Evolutionary conservation across 2,888 invertebrate species (phyloP).

Genomic region (Argyresthia albistria): DNA sequence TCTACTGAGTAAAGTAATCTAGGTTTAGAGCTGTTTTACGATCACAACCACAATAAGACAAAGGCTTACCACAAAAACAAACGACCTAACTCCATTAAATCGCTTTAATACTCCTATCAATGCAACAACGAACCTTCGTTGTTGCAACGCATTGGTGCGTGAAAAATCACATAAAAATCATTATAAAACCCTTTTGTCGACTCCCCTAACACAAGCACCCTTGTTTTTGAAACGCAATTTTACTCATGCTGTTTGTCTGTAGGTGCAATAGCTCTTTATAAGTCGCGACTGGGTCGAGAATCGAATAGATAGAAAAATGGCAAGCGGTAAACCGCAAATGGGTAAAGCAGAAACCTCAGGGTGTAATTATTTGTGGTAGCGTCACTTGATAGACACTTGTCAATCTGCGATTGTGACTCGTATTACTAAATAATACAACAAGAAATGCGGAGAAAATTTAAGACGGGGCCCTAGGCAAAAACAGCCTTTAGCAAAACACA

Average conservation of each 20-base stretch:
- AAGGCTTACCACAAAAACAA: background rate
- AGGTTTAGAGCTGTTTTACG: background rate
- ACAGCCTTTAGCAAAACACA: no score
- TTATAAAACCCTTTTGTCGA: slow-evolving; percentile 33
- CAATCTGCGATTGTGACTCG: background rate
- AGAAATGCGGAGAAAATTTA: no score
- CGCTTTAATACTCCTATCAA: background rate
- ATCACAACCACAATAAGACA: background rate
- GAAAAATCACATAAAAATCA: slow-evolving; percentile 59
- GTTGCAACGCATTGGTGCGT: slow-evolving; percentile 27
- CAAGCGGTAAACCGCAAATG: background rate
- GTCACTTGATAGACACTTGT: background rate
- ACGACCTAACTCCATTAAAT: background rate
- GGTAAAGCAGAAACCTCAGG: background rate
- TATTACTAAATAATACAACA: no score
- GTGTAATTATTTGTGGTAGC: slow-evolving; percentile 1
- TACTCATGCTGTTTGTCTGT: background rate
- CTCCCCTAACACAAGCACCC: slow-evolving; percentile 1
- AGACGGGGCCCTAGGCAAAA: no score
- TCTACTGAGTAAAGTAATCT: no score
- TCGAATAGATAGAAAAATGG: background rate
- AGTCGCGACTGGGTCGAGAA: background rate
- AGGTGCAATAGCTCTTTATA: background rate
- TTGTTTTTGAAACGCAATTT: slow-evolving; percentile 1
- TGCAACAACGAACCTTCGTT: slow-evolving; percentile 1